phyloP scores from a whole-genome alignment of 2,113 vertebrate genomes.

The Oreotrochilus melanogaster region DNA sequence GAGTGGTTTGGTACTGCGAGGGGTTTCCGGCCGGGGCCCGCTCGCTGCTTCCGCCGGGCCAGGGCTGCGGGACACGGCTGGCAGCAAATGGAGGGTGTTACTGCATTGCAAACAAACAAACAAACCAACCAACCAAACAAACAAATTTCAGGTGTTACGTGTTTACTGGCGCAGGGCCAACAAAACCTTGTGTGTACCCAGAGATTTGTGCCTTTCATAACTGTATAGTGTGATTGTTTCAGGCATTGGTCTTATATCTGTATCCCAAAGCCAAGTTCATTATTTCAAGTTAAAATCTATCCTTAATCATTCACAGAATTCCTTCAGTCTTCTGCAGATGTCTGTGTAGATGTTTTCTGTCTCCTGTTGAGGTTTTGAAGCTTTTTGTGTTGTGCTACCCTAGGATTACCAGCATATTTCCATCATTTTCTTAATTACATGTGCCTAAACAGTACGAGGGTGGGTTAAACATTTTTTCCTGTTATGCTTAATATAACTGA shows the following conservation, averaged over 20 bases:
- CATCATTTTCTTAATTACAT: background rate
- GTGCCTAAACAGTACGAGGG: rapidly evolving
- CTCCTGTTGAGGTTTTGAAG: background rate
- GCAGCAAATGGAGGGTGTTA: rapidly evolving
- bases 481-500: background rate
- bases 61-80: rapidly evolving
- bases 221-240: rapidly evolving
- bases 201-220: rapidly evolving
- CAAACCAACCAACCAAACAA: no score
- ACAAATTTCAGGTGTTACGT: rapidly evolving
- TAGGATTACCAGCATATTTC: background rate
- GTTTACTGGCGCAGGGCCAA: rapidly evolving
- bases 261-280: no score
- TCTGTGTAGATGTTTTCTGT: rapidly evolving
- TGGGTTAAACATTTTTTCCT: background rate
- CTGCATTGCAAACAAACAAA: background rate
- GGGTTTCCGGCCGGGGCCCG: background rate
- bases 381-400: rapidly evolving
- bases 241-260: rapidly evolving
- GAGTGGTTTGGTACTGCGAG: rapidly evolving
- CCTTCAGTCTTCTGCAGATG: rapidly evolving
- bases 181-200: rapidly evolving
- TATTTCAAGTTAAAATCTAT: background rate
- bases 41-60: background rate
- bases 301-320: background rate